Base-by-base conservation (phyloP, 2,888 invertebrate species). In the Azorinus chamasolen region DNA sequence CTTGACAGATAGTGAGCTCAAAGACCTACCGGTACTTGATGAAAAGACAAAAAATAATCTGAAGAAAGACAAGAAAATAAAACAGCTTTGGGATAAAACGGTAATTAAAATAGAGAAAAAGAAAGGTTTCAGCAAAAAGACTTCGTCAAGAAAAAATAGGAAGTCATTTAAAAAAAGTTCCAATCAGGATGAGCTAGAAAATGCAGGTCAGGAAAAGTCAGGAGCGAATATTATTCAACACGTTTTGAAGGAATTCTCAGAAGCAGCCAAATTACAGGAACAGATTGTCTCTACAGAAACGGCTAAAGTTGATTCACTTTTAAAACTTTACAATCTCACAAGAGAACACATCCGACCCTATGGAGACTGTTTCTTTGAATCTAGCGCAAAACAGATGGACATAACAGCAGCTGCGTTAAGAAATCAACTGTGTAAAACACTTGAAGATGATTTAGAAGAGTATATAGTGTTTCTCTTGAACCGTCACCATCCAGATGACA, bases 351-450 rank as follows among this genome's bases (percentile, higher is more conserved):
- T 58, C n/a, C n/a, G 2, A 24, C 43, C 43, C 18, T 58, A 58
- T 43, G 58, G 58, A 22, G 24, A 58, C 25, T 58, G 58, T 24
- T 58, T 58, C 27, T 58, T 58, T 24, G 43, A 58, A 43, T 43
- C 58, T 24, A 27, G 27, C 25, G 25, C 27, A 12, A 27, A 16
- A n/a, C 43, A 25, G n/a, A 18, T 58, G 3, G 24, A 10, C 12
- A 22, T 24, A 12, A 24, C 43, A 3, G 22, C 41, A 22, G 10
- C 43, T n/a, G 43, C 20, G 25, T 24, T 58, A 18, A 10, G 58
- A 58, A 18, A 20, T 14, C n/a, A 14, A 24, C 25, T 58, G 25
- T 58, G 43, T 24, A 24, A 20, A 14, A n/a, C n/a, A 8, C 25
- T 58, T 16, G 24, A 58, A 43, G 59, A 46, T 57, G 46, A 59